Evolutionary conservation across 2,797 vertebrate species (phyloP), one percentile per base, ranked within the genome.

Genomic region (Acomys russatus): DNA sequence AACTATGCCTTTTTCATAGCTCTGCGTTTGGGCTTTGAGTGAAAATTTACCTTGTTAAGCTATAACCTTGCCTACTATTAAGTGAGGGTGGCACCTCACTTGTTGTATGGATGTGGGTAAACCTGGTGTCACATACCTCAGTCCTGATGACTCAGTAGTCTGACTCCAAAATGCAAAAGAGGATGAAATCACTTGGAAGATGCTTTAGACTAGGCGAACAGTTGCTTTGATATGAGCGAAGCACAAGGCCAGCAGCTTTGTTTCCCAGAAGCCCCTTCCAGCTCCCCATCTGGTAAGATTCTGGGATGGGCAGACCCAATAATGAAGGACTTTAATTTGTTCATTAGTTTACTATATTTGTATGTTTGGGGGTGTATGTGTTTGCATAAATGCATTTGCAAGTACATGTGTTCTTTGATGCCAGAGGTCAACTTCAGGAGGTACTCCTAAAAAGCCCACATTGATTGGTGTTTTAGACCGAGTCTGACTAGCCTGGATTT

Each of bases 21-120:
- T 94, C 71, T 94, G 88, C 98, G 91, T 66, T 94, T 94, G 76
- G 56, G 78, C n/a, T 64, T 86, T 1, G 92, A 78, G 96, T 95
- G 49, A 91, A 96, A 91, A 87, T 95, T 77, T 85, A 93, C 18
- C 66, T 94, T 97, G 93, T 89, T 73, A 61, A 94, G 49, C 3
- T 8, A 87, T 78, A 12, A 66, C 66, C 78, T 71, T 35, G 28
- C 90, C 82, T 23, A 90, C 66, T 94, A 90, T 51, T 91, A 49
- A 74, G 92, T 61, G 92, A 25, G 63, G 14, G 49, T 12, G 80
- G 4, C 12, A 17, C 30, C 94, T 91, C 59, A 97, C 92, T 96
- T 64, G 5, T 49, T 92, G 82, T 95, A 14, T 71, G 59, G 90
- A 86, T 61, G 76, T 30, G 87, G 35, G 44, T 88, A 84, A 70